Percentiles rank a stretch among this genome's conserved stretches.
Evolutionary conservation across 2,797 vertebrate genomes (phyloP).

Genomic region (Cirrhinus molitorella): DNA sequence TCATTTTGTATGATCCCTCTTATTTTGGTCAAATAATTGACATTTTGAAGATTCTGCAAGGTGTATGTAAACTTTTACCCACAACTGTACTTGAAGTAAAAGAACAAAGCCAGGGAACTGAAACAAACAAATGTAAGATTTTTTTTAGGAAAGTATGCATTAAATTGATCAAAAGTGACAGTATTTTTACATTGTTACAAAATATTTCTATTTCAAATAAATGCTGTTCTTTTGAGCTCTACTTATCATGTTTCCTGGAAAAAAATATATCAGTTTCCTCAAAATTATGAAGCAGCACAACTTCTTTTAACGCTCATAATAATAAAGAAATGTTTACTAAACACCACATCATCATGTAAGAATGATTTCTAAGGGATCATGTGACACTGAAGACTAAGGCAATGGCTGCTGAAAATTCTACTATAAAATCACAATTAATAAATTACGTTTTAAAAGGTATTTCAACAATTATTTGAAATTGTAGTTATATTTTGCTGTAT

Average conservation of each 20-base stretch:
- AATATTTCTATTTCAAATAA: neutral
- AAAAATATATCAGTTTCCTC: neutral
- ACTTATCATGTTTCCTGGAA: neutral
- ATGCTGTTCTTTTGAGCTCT: neutral
- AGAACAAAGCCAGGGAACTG: too few relatives aligned
- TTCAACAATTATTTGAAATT: neutral
- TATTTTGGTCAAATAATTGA: too few relatives aligned
- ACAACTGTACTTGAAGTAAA: too few relatives aligned
- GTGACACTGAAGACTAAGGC: neutral
- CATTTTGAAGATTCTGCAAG: too few relatives aligned
- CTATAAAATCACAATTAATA: neutral
- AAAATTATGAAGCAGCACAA: neutral
- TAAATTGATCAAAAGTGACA: too few relatives aligned
- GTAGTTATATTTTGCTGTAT: neutral
- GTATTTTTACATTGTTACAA: neutral
- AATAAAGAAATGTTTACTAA: neutral
- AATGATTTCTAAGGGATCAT: neutral
- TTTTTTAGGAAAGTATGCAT: too few relatives aligned
- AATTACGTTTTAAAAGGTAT: neutral
- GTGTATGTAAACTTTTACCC: too few relatives aligned
- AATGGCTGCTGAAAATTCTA: neutral
- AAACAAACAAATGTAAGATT: too few relatives aligned
- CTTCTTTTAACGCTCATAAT: neutral
- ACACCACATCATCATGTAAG: neutral
- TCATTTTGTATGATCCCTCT: too few relatives aligned